phyloP scores from a whole-genome alignment of 35 echinoderm and acorn worm genomes.

The Apostichopus parvimensis region DNA sequence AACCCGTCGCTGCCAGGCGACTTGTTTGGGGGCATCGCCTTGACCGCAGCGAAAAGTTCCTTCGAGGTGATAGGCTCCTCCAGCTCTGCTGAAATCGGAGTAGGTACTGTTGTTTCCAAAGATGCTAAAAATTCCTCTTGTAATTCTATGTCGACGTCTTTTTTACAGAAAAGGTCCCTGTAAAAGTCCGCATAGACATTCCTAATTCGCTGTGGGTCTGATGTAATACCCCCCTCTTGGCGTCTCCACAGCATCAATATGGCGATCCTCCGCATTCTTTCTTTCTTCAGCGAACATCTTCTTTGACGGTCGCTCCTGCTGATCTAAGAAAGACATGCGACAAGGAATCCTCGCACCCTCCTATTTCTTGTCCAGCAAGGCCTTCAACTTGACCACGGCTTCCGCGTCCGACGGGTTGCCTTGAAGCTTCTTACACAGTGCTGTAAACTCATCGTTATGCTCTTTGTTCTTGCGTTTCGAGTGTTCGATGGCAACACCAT shows the following conservation, averaged over 20 bases:
- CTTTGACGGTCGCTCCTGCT: not conserved
- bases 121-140: not conserved
- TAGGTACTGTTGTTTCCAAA: not conserved
- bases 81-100: not conserved
- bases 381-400: not conserved
- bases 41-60: not conserved
- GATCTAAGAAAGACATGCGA: not conserved
- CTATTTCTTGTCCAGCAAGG: not conserved
- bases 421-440: not conserved
- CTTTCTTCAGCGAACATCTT: not conserved
- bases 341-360: not conserved
- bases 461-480: not conserved
- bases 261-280: not conserved
- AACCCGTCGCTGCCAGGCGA: not conserved
- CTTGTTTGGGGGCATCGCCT: not conserved
- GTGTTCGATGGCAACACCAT: not conserved
- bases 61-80: not conserved
- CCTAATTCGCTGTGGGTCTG: not conserved
- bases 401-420: not conserved
- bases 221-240: not conserved
- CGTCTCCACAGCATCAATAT: not conserved
- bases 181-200: not conserved
- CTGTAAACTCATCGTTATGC: not conserved
- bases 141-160: not conserved
- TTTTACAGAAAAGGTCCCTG: not conserved